These are phyloP conservation scores for Leptocoma aspasia DNA, from an alignment of 2,113 vertebrate genomes.

Conservation along the genomic window DNA sequence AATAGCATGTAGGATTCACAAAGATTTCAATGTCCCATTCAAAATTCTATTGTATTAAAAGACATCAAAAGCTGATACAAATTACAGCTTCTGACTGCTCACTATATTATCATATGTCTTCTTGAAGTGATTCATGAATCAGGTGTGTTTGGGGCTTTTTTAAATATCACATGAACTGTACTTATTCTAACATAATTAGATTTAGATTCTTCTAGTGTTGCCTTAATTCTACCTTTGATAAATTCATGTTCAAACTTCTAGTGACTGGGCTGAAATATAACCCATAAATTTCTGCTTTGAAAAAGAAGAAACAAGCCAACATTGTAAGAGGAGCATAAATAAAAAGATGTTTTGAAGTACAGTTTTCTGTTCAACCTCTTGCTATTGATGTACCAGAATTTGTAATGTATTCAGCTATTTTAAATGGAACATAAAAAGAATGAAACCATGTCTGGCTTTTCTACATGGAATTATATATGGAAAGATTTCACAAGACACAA, in stretches of 20 bases:
- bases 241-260: not conserved
- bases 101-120: not conserved
- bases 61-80: not conserved
- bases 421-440: not conserved
- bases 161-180: not conserved
- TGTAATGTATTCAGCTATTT: not conserved
- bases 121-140: not conserved
- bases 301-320: not conserved
- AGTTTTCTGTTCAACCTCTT: not conserved
- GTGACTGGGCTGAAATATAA: not conserved
- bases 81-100: not conserved
- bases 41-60: not conserved
- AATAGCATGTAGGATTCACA: not conserved
- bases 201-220: not conserved
- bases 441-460: not conserved
- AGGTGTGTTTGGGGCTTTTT: accelerated
- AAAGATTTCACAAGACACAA: not conserved
- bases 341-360: not conserved
- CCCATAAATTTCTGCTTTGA: not conserved
- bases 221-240: not conserved
- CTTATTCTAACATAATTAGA: not conserved
- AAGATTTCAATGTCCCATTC: not conserved
- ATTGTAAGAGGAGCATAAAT: not conserved
- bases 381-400: not conserved
- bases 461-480: not conserved